phyloP scores from a whole-genome alignment of 2,888 invertebrate genomes.

The Cancer borealis region DNA sequence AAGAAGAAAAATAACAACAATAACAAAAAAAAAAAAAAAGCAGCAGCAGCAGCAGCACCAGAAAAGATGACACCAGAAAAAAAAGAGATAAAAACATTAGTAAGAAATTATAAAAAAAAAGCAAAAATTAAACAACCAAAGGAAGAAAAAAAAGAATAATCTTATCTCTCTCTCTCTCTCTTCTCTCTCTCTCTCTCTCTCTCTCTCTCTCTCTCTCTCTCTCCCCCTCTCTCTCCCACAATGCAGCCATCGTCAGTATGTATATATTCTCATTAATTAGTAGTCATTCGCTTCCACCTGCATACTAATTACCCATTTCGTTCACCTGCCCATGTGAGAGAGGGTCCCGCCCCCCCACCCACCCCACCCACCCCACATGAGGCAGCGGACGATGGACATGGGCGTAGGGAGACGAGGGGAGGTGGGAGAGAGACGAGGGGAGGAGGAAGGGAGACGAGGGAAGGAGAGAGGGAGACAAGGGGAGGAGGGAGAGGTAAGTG shows the following conservation, averaged over 20 bases:
- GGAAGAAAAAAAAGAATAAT: too few relatives aligned
- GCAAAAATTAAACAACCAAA: too few relatives aligned
- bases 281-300: background rate
- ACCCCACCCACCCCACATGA: too few relatives aligned
- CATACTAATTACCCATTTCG: background rate
- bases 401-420: background rate
- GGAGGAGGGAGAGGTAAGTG: too few relatives aligned
- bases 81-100: too few relatives aligned
- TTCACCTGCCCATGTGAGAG: background rate
- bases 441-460: background rate
- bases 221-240: background rate
- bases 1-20: too few relatives aligned
- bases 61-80: too few relatives aligned
- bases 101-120: too few relatives aligned
- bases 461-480: background rate
- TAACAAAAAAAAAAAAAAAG: too few relatives aligned
- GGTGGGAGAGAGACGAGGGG: background rate
- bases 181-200: conserved; percentile 20
- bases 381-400: background rate
- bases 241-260: background rate
- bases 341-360: background rate
- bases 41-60: too few relatives aligned
- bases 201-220: conserved; percentile 7
- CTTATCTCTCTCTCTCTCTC: background rate
- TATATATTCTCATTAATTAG: conserved; percentile 20